These are phyloP conservation scores for Pocillopora meandrina DNA, from an alignment of 92 coral and sea anemone genomes.

Conservation along the genomic window DNA sequence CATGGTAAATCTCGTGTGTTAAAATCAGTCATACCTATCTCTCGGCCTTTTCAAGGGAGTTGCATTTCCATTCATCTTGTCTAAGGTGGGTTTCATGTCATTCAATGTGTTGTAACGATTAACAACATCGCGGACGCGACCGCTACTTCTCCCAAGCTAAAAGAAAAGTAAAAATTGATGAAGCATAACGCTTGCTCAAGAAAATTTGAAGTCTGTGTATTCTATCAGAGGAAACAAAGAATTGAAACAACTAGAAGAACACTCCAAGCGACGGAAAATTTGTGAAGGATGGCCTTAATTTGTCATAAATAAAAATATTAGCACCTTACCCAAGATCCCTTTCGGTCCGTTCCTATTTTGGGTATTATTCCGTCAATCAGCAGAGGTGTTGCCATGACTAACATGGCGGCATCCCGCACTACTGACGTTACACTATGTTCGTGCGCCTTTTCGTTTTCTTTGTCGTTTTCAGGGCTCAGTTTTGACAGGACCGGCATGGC, in stretches of 20 bases:
- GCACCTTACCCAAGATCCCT: slow-evolving; percentile 33
- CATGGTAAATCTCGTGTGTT: no score
- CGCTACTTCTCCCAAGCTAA: slow-evolving; percentile 40
- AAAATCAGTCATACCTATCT: slow-evolving; percentile 34
- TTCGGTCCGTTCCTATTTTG: slow-evolving; percentile 11
- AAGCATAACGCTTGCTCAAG: not conserved
- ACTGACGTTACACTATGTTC: slow-evolving; percentile 60
- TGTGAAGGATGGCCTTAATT: not conserved
- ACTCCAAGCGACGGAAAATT: not conserved
- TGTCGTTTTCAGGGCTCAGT: slow-evolving; percentile 71
- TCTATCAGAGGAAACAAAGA: not conserved
- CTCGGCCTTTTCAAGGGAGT: slow-evolving; percentile 48
- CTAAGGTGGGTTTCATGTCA: slow-evolving; percentile 29
- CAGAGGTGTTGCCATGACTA: slow-evolving; percentile 81
- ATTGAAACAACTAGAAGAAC: not conserved
- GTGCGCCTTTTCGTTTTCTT: slow-evolving; percentile 44
- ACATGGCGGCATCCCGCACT: slow-evolving; percentile 81
- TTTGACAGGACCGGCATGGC: slow-evolving; percentile 73
- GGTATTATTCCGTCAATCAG: slow-evolving; percentile 60
- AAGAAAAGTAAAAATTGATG: not conserved
- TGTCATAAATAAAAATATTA: not conserved
- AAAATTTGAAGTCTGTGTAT: not conserved
- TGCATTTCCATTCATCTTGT: slow-evolving; percentile 29
- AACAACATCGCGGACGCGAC: slow-evolving; percentile 64
- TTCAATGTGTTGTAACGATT: slow-evolving; percentile 60